Evolutionary conservation across 2,113 vertebrate species (phyloP).

Genomic region (Indri indri): DNA sequence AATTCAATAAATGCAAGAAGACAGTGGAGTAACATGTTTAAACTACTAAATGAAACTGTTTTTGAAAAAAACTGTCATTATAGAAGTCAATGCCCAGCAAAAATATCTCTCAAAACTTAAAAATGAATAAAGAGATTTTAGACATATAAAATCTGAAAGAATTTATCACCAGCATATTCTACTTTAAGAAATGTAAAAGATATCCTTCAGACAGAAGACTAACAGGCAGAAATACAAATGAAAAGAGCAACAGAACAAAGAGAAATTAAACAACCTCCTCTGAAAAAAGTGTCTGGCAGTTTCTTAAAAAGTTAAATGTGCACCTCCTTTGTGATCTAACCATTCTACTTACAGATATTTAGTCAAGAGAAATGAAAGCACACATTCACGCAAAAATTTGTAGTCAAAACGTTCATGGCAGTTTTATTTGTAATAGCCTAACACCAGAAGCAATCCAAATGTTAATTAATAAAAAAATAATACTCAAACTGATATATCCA

Average conservation of each 20-base stretch:
- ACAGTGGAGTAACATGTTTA: neutral
- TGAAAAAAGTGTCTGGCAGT: neutral
- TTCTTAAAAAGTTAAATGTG: neutral
- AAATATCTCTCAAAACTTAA: neutral
- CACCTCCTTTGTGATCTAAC: neutral
- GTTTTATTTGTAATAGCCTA: neutral
- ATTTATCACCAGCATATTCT: no score
- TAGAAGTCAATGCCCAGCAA: neutral
- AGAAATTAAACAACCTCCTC: neutral
- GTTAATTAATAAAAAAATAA: neutral
- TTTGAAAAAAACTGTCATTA: neutral
- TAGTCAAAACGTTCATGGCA: neutral
- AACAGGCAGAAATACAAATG: no score
- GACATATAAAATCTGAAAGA: no score
- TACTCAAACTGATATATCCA: neutral
- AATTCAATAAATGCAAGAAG: neutral
- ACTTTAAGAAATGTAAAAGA: no score
- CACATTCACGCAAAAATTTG: neutral
- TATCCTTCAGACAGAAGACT: no score
- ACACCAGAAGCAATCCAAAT: neutral
- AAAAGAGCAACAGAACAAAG: no score
- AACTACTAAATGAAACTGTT: neutral
- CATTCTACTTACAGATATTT: neutral
- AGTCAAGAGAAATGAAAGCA: neutral
- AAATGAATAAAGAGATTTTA: neutral